Conservation (phyloP, 2,797 vertebrate genomes). For the Gymnopithys bicolor region DNA sequence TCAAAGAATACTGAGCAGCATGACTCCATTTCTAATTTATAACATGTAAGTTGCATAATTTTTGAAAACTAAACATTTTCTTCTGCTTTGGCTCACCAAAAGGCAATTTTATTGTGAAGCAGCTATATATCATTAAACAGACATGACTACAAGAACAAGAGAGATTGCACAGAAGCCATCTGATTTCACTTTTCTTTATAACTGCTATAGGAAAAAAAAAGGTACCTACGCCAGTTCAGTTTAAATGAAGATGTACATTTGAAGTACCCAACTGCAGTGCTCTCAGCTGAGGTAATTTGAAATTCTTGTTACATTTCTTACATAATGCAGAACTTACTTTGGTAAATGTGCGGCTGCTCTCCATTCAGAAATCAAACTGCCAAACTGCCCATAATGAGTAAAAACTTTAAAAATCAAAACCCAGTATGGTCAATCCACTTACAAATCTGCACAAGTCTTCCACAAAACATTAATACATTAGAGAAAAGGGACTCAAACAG, state of each 20-base stretch:
- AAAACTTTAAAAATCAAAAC: background rate
- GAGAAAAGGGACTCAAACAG: background rate
- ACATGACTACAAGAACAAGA: background rate
- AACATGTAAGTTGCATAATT: background rate
- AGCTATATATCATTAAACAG: background rate
- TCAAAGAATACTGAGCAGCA: background rate
- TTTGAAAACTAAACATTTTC: background rate
- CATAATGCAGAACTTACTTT: background rate
- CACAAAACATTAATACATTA: background rate
- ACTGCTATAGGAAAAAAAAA: background rate
- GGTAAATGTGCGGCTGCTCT: background rate
- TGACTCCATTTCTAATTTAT: background rate
- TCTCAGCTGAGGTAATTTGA: background rate
- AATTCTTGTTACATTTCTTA: background rate
- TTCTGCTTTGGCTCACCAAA: constrained; percentile 33
- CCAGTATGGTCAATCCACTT: background rate
- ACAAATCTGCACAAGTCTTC: background rate
- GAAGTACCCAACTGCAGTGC: background rate
- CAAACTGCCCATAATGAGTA: background rate
- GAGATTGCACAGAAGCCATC: background rate
- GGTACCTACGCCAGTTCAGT: constrained; percentile 4
- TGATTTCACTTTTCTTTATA: constrained; percentile 15
- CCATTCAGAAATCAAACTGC: background rate
- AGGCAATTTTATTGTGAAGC: background rate
- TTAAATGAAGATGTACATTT: background rate